Percentiles rank a stretch among this genome's conserved stretches.
Evolutionary conservation across 1,140 invertebrate species (phyloP).

Genomic region (Pseudomyrmex concolor): DNA sequence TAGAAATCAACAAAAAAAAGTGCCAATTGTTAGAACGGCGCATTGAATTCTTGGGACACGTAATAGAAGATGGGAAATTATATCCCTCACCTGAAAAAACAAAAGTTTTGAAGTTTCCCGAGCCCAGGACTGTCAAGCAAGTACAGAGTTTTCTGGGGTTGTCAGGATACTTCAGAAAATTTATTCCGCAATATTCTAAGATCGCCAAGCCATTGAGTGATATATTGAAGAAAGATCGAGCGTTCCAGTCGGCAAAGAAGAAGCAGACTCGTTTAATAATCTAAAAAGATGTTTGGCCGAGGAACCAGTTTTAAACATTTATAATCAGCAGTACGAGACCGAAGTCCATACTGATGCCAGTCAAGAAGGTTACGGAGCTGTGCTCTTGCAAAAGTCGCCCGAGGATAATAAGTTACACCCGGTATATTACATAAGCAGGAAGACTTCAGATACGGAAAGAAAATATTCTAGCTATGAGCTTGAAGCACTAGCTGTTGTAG

Average conservation of each 20-base stretch:
- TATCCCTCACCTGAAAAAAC: neutral
- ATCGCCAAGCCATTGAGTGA: conserved; percentile 32
- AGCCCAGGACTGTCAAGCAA: too few species aligned
- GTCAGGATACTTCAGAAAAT: conserved; percentile 32
- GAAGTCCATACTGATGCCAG: conserved; percentile 21
- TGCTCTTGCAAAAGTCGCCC: neutral
- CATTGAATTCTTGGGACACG: neutral
- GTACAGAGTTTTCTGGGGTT: conserved; percentile 30
- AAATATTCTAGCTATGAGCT: conserved; percentile 11
- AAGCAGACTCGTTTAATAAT: neutral
- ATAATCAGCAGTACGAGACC: conserved; percentile 6
- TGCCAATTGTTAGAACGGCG: neutral
- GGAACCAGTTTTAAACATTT: conserved; percentile 17
- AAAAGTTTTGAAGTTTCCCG: neutral
- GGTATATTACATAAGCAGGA: conserved; percentile 6
- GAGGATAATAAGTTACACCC: conserved; percentile 3
- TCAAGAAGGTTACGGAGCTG: conserved; percentile 20
- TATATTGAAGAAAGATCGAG: neutral
- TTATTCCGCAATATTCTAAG: neutral
- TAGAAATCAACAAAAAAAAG: conserved; percentile 26
- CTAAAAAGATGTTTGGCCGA: neutral
- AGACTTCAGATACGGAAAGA: neutral
- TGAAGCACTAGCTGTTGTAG: neutral
- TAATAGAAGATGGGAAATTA: neutral
- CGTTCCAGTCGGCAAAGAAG: neutral